Conservation (phyloP, 1,140 invertebrate species). For the Eurytemora carolleeae region DNA sequence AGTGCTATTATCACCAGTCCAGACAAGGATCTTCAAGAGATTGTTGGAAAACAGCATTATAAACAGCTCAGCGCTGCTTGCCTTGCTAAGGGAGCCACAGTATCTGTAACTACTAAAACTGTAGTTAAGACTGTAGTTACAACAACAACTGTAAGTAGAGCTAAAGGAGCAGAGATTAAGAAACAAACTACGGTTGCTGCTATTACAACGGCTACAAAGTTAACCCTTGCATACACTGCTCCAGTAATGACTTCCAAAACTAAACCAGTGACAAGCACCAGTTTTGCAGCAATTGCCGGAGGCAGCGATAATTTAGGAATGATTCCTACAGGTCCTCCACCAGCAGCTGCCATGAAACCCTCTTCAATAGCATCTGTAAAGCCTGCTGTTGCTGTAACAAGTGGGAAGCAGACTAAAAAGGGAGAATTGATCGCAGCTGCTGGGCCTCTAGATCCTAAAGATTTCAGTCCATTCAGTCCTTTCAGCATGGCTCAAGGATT, state of each 20-base stretch:
- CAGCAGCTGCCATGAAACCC: no score
- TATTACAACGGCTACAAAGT: background rate
- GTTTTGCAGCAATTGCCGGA: background rate
- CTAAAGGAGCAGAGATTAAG: no score
- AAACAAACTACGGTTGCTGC: no score
- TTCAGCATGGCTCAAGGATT: no score
- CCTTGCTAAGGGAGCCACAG: background rate
- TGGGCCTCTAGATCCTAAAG: background rate
- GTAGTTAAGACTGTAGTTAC: conserved; percentile 12
- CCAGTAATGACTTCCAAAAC: background rate
- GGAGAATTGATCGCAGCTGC: background rate
- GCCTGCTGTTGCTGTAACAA: background rate
- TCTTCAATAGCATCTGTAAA: background rate
- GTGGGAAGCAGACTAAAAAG: no score
- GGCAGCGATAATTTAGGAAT: background rate
- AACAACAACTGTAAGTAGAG: background rate
- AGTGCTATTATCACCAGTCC: conserved; percentile 29
- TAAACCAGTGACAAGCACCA: background rate
- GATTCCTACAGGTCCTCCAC: background rate
- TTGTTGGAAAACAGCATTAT: conserved; percentile 24
- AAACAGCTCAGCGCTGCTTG: background rate
- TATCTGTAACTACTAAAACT: conserved; percentile 13
- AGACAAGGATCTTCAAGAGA: conserved; percentile 30
- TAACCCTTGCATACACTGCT: background rate
- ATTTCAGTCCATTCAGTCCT: background rate